phyloP scores from a whole-genome alignment of 2,888 invertebrate genomes.

The Lepetodrilus schrolli region DNA sequence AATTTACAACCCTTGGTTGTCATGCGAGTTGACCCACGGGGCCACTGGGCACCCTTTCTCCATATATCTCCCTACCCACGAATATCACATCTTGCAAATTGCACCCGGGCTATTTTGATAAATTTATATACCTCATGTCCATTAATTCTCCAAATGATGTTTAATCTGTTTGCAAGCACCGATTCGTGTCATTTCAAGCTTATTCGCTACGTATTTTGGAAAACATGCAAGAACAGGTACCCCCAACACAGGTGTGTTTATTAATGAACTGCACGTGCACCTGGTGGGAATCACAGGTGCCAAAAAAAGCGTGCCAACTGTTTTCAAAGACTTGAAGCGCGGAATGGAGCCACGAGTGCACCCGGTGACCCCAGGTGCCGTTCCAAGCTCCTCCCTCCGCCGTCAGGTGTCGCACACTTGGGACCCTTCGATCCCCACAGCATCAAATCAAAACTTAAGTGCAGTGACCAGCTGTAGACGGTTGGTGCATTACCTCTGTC shows the following conservation, averaged over 20 bases:
- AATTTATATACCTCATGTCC: no score
- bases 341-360: not conserved
- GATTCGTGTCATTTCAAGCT: not conserved
- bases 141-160: not conserved
- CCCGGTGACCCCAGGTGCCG: not conserved
- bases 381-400: not conserved
- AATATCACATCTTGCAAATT: no score
- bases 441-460: no score
- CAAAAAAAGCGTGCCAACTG: not conserved
- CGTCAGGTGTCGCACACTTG: not conserved
- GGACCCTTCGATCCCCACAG: no score
- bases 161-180: not conserved
- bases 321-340: not conserved
- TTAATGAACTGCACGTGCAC: not conserved
- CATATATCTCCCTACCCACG: not conserved
- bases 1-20: slow-evolving; percentile 8
- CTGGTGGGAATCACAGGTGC: not conserved
- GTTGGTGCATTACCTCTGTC: not conserved
- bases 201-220: not conserved
- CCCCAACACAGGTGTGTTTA: not conserved
- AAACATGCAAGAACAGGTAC: not conserved
- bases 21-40: not conserved
- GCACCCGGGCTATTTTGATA: no score
- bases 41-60: not conserved
- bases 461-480: no score